These are phyloP conservation scores for Leucosticte australis DNA, from an alignment of 2,113 vertebrate species.

Conservation along the genomic window DNA sequence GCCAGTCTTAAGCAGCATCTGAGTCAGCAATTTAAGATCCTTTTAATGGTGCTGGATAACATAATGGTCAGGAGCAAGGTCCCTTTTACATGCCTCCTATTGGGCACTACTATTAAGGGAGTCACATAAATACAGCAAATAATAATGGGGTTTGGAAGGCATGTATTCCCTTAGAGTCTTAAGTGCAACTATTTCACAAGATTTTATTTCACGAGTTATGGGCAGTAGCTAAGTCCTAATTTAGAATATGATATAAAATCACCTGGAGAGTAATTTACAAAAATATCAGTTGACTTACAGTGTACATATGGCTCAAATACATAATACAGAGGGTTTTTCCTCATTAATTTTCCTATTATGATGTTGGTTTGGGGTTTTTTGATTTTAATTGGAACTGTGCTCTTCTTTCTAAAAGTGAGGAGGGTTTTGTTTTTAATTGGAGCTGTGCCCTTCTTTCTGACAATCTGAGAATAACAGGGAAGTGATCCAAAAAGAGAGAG, in stretches of 20 bases:
- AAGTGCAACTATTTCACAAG: not conserved
- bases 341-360: not conserved
- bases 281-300: not conserved
- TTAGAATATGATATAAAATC: not conserved
- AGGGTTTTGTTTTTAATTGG: not conserved
- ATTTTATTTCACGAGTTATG: not conserved
- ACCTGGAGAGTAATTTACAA: not conserved
- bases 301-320: not conserved
- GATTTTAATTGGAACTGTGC: not conserved
- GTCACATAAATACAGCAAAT: not conserved
- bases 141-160: not conserved
- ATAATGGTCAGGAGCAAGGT: not conserved
- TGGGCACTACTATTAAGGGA: not conserved
- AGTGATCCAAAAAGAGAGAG: not conserved
- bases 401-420: not conserved
- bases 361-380: not conserved
- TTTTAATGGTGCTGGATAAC: not conserved
- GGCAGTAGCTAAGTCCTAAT: not conserved
- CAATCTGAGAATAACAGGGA: not conserved
- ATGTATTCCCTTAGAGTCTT: not conserved
- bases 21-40: not conserved
- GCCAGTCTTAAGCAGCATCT: not conserved
- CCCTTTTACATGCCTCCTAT: not conserved
- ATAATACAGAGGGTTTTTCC: not conserved
- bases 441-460: not conserved